Conservation (phyloP, 2,888 invertebrate genomes). For the Latrodectus hesperus region DNA sequence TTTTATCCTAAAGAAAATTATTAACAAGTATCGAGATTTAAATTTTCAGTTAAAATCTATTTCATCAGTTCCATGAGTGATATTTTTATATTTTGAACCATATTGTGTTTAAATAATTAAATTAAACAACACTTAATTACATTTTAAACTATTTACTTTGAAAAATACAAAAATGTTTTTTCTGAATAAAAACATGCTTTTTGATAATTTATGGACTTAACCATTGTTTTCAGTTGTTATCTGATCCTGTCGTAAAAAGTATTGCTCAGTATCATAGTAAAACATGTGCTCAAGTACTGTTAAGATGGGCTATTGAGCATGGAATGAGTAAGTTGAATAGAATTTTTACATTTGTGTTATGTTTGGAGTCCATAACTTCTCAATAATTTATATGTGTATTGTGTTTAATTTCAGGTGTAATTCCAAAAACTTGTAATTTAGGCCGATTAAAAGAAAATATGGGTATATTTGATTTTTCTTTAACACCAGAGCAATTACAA, state of each 20-base stretch:
- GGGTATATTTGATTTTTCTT: conserved; percentile 73
- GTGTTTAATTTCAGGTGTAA: conserved; percentile 73
- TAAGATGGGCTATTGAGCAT: conserved; percentile 86
- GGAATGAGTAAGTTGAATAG: conserved; percentile 78
- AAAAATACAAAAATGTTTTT: background rate
- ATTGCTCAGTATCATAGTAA: conserved; percentile 80
- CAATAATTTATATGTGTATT: background rate
- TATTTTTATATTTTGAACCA: background rate
- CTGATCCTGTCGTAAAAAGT: conserved; percentile 79
- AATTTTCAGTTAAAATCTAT: too few species aligned
- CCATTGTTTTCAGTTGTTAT: conserved; percentile 76
- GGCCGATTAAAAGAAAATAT: conserved; percentile 74
- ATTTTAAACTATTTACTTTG: background rate
- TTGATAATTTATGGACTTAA: background rate
- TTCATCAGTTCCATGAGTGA: too few species aligned
- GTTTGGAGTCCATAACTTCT: background rate
- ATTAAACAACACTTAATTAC: background rate
- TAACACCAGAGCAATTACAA: conserved; percentile 72
- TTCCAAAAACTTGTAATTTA: conserved; percentile 74
- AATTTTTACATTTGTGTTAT: background rate
- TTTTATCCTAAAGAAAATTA: too few species aligned
- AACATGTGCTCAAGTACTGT: conserved; percentile 81
- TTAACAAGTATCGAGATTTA: too few species aligned
- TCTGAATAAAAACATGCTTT: too few species aligned
- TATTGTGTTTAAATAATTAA: background rate